A percentile compares a stretch with the other conserved stretches of the same genome.
Conservation (phyloP, 92 coral and sea anemone species). For the Parazoanthus darwini region DNA sequence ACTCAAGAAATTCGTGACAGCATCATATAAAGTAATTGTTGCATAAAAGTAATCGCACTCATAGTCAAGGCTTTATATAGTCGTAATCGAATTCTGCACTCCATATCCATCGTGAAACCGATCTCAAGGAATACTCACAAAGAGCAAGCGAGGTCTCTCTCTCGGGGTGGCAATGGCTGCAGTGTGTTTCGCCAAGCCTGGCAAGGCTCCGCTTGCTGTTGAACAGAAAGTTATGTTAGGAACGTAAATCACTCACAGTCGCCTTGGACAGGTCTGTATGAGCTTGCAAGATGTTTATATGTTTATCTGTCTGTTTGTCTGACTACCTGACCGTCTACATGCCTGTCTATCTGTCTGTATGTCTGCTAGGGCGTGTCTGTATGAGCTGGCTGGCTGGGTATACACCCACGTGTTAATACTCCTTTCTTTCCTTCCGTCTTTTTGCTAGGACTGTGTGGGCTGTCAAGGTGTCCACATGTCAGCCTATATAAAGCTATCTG, state of each 20-base stretch:
- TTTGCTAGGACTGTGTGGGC: not conserved
- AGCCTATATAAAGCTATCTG: not conserved
- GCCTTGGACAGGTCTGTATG: not conserved
- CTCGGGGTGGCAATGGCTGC: slow-evolving; percentile 98
- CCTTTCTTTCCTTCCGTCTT: not conserved
- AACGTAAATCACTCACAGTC: not conserved
- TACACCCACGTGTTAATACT: not conserved
- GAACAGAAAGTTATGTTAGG: not conserved
- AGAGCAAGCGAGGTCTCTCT: slow-evolving; percentile 89
- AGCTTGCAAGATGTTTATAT: not conserved
- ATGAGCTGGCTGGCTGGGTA: not conserved
- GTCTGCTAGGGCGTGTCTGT: not conserved
- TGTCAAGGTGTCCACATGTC: no score
- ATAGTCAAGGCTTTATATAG: no score
- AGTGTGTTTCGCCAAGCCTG: slow-evolving; percentile 96
- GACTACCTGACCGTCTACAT: no score
- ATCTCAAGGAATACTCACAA: slow-evolving; percentile 50
- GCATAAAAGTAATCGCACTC: no score
- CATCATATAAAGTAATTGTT: no score
- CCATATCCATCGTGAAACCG: no score
- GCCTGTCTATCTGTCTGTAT: no score
- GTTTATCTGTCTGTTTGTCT: no score
- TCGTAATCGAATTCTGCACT: no score
- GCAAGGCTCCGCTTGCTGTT: slow-evolving; percentile 92
- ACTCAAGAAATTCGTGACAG: no score